Base-by-base conservation (phyloP, 2,888 invertebrate species). In the Argyresthia goedartella region DNA sequence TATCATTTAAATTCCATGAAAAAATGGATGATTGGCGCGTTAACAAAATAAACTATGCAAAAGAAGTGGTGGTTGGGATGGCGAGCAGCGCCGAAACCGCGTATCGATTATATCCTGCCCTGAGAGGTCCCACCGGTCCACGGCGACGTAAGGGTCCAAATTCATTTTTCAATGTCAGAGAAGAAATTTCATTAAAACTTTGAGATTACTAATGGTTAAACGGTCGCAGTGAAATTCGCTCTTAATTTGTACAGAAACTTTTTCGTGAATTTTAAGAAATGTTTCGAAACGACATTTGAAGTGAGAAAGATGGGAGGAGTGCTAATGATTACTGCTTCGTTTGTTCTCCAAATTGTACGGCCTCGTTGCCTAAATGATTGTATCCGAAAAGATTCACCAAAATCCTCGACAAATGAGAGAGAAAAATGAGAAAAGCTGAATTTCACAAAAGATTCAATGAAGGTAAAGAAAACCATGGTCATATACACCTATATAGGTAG, bases 131-230 rank as follows among this genome's bases (percentile, higher is more conserved):
- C 69, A 69, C 59, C 64, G 69, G 67, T 63, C 69, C 65, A 15
- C 43, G 25, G 25, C 25, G 44, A 70, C 77, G 71, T 73, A 71
- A 72, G 73, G 77, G 76, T 70, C 70, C 64, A 71, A 81, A 84
- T 79, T 81, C 81, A 86, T 86, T 85, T 84, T 80, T 86, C 85
- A 86, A 82, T 80, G 86, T 86, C 85, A 78, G 70, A 74, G 76
- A 80, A 79, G 78, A 80, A 86, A 86, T 85, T 86, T 86, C 86
- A 86, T 86, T 86, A 86, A 76, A 86, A 86, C 78, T 86, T 81
- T 76, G 81, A 81, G 82, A 85, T 85, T 86, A 82, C 85, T 82
- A 81, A 86, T 85, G 81, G 81, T 80, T 78, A 79, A 85, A 78
- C 79, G 81, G 84, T 79, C 79, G 80, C 73, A 82, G 84, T 80